Evolutionary conservation across 2,888 invertebrate genomes (phyloP), one percentile per base, ranked within the genome.

Genomic region (Theristus sp.): DNA sequence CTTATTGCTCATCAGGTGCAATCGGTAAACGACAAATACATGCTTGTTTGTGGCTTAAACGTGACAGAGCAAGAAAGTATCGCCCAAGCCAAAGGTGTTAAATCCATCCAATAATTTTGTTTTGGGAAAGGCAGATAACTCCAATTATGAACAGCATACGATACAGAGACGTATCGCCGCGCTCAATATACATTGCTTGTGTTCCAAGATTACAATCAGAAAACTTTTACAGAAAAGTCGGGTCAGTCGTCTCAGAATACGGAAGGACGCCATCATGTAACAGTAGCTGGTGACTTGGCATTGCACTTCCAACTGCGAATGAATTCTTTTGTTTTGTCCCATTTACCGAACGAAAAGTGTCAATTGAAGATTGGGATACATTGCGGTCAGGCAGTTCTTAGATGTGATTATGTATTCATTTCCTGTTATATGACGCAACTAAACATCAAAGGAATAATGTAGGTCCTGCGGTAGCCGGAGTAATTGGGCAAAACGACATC

Each of bases 1-100:
- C n/a, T n/a, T n/a, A n/a, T n/a, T n/a, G n/a, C n/a, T n/a, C n/a
- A 38, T 6, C 55, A 61, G 61, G 55, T 61, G 25, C 61, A 58
- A 53, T 58, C 61, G 2, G 56, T 61, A 1, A 61, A 61, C 49
- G 61, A 61, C 29, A 26, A 38, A 6, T 61, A 61, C 58, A 54
- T 61, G 58, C 26, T 61, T 2, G 61, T 55, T 1, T 28, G 38
- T 27, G 61, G 61, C 38, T 26, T 61, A 28, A n/a, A 57, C n/a
- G 49, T 24, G 3, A n/a, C 49, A 3, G 24, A n/a, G 3, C 49
- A 49, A 24, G 49, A 49, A 49, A 49, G 20, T 6, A 24, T 49
- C 3, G 49, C 20, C 13, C 20, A 17, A 49, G 49, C 49, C 3
- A 49, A 49, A n/a, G 20, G 49, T 49, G 17, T 17, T 13, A 38